phyloP scores from a whole-genome alignment of 2,113 vertebrate species.

The Scatophagus argus region DNA sequence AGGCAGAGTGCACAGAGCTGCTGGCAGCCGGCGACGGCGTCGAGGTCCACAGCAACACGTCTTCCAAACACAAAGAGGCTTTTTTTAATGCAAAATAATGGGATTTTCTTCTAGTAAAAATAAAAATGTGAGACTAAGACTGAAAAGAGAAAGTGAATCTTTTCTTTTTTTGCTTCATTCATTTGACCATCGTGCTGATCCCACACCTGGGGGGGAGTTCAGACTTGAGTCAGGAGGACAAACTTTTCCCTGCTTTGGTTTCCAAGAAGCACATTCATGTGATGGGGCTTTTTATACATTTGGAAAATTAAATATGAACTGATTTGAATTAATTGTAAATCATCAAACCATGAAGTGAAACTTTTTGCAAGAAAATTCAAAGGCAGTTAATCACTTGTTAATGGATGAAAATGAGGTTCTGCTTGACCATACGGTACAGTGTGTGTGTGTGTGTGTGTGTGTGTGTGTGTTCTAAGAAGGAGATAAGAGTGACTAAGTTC shows the following conservation, averaged over 20 bases:
- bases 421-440: not conserved
- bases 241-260: constrained; percentile 37
- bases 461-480: constrained; percentile 31
- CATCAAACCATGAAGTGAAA: not conserved
- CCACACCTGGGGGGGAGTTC: constrained; percentile 41
- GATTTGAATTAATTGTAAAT: not conserved
- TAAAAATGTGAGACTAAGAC: constrained; percentile 21
- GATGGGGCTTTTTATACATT: constrained; percentile 26
- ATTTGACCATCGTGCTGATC: not conserved
- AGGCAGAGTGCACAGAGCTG: constrained; percentile 28
- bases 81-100: not conserved
- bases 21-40: not conserved
- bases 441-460: accelerated
- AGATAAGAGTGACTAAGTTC: constrained; percentile 38
- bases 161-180: constrained; percentile 17
- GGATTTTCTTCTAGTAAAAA: constrained; percentile 30
- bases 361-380: not conserved
- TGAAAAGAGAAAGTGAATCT: constrained; percentile 56
- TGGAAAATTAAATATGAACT: not conserved
- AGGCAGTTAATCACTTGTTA: not conserved
- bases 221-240: constrained; percentile 44
- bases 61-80: not conserved
- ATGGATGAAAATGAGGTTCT: not conserved
- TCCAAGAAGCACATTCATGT: constrained; percentile 23
- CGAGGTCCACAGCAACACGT: not conserved